Conservation (phyloP, 1,140 invertebrate genomes). For the Phymastichus coffea region DNA sequence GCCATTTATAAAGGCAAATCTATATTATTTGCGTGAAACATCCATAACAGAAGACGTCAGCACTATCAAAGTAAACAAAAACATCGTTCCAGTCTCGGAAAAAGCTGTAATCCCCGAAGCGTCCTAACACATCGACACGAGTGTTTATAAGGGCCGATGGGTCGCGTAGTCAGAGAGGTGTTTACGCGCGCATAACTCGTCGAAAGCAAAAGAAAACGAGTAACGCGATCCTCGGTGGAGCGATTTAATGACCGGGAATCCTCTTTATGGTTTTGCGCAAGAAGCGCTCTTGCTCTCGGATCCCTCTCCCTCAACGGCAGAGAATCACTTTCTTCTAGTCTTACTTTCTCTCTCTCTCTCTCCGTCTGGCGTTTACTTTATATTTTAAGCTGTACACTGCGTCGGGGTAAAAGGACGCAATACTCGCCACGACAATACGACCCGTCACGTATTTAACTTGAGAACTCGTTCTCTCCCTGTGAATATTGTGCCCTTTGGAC, state of each 20-base stretch:
- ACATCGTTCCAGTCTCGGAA: too few relatives aligned
- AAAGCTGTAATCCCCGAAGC: too few relatives aligned
- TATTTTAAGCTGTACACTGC: constrained; percentile 51
- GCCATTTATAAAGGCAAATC: too few relatives aligned
- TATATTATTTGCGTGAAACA: too few relatives aligned
- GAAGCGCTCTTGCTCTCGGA: constrained; percentile 52
- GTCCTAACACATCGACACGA: too few relatives aligned
- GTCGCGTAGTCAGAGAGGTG: too few relatives aligned
- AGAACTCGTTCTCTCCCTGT: constrained; percentile 46
- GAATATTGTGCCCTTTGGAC: constrained; percentile 46
- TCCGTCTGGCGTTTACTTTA: constrained; percentile 31
- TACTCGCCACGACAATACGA: constrained; percentile 39
- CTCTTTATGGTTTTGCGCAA: constrained; percentile 58
- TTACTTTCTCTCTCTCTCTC: constrained; percentile 13
- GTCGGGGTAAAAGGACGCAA: constrained; percentile 52
- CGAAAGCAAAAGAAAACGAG: too few relatives aligned
- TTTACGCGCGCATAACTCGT: neutral
- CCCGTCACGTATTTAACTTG: constrained; percentile 54
- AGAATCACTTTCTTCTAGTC: constrained; percentile 38
- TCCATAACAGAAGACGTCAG: too few relatives aligned
- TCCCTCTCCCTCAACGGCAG: constrained; percentile 25
- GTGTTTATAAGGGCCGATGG: too few relatives aligned
- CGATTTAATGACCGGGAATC: constrained; percentile 56
- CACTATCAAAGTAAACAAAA: too few relatives aligned
- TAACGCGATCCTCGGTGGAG: too few relatives aligned